phyloP scores from a whole-genome alignment of 2,797 vertebrate species.

The Lepus oiostolus region DNA sequence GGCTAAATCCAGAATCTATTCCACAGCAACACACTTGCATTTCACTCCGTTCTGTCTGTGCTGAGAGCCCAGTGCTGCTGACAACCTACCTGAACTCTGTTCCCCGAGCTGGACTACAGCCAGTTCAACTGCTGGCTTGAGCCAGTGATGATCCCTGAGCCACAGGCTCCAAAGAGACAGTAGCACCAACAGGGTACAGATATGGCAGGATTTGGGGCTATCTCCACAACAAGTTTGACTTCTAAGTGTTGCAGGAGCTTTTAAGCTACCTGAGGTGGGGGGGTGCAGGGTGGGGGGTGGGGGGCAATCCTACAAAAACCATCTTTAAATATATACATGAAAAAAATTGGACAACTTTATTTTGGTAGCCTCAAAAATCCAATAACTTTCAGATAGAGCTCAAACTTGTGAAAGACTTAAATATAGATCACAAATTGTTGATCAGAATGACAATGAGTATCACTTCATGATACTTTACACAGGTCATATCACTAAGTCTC shows the following conservation, averaged over 20 bases:
- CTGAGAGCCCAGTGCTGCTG: neutral
- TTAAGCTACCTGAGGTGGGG: neutral
- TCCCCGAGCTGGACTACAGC: neutral
- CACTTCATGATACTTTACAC: neutral
- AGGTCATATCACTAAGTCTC: neutral
- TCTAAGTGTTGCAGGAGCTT: neutral
- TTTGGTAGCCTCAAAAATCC: neutral
- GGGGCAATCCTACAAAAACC: neutral
- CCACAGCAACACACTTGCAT: neutral
- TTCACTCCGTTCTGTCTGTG: neutral
- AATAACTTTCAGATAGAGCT: neutral
- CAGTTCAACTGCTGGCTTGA: neutral
- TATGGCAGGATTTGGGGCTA: fast-evolving
- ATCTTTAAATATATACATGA: neutral
- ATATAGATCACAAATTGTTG: neutral
- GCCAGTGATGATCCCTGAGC: neutral
- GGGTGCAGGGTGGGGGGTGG: too few species aligned
- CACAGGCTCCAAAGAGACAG: neutral
- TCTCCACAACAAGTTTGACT: neutral
- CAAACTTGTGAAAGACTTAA: neutral
- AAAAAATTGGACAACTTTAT: neutral
- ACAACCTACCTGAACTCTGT: neutral
- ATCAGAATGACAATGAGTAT: neutral
- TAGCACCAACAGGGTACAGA: neutral
- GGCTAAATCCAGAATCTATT: neutral